These are phyloP conservation scores for Drosophila prosaltans DNA, from an alignment of 1,140 invertebrate genomes.

Conservation along the genomic window DNA sequence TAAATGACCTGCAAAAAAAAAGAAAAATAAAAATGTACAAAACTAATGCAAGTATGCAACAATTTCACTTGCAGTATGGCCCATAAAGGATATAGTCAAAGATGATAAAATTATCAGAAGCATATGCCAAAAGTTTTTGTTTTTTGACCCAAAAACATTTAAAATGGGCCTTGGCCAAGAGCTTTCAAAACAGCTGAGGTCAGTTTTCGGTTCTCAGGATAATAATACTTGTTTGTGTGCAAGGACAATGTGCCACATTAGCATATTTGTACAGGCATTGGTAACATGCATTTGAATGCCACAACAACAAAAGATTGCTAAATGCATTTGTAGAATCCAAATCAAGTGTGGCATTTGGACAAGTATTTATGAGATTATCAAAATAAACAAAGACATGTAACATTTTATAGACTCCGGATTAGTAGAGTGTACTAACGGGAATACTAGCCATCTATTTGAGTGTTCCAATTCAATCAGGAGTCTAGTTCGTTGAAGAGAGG, in stretches of 20 bases:
- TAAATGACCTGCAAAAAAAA: background rate
- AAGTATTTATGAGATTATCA: background rate
- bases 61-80: background rate
- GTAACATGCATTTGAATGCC: background rate
- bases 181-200: background rate
- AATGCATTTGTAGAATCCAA: background rate
- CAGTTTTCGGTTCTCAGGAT: background rate
- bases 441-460: too few species aligned
- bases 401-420: too few species aligned
- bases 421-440: too few species aligned
- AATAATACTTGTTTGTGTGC: conserved; percentile 1
- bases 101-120: conserved; percentile 11
- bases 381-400: too few species aligned
- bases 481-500: too few species aligned
- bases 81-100: background rate
- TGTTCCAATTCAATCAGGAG: too few species aligned
- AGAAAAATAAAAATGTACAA: background rate
- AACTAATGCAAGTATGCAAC: background rate
- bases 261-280: background rate
- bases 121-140: conserved; percentile 13
- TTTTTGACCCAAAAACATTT: conserved; percentile 8
- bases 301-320: background rate
- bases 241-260: conserved; percentile 6
- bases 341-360: background rate
- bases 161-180: background rate